These are phyloP conservation scores for Hyaena hyaena DNA, from an alignment of 2,113 vertebrate species.

Conservation along the genomic window DNA sequence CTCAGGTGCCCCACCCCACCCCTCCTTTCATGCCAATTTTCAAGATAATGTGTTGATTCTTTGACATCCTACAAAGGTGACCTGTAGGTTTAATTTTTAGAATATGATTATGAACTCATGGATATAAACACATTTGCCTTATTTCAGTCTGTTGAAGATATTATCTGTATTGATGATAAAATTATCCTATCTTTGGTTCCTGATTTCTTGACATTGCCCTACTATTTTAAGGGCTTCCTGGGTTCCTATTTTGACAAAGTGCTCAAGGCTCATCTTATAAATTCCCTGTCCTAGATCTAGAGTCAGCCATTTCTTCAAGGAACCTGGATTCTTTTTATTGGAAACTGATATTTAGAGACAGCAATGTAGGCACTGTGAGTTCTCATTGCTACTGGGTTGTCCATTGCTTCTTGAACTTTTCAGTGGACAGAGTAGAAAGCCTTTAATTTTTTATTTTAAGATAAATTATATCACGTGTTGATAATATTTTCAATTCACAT, in stretches of 20 bases:
- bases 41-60: not conserved
- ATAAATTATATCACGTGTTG: not conserved
- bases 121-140: not conserved
- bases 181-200: not conserved
- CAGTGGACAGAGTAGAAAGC: not conserved
- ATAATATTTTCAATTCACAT: conserved; percentile 16
- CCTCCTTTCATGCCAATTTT: not conserved
- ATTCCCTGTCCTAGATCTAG: not conserved
- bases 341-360: not conserved
- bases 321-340: not conserved
- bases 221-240: not conserved
- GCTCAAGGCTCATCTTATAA: not conserved
- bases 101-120: not conserved
- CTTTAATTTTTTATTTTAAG: not conserved
- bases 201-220: not conserved
- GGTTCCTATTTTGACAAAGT: not conserved
- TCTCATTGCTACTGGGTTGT: not conserved
- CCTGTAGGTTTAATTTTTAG: not conserved
- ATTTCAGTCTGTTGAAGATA: not conserved
- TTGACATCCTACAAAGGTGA: not conserved
- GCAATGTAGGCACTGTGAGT: not conserved
- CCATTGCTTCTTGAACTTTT: not conserved
- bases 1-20: too few relatives aligned
- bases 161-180: not conserved
- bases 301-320: not conserved